These are phyloP conservation scores for Drosophila oshimai DNA, from an alignment of 1,140 invertebrate species.

Conservation along the genomic window DNA sequence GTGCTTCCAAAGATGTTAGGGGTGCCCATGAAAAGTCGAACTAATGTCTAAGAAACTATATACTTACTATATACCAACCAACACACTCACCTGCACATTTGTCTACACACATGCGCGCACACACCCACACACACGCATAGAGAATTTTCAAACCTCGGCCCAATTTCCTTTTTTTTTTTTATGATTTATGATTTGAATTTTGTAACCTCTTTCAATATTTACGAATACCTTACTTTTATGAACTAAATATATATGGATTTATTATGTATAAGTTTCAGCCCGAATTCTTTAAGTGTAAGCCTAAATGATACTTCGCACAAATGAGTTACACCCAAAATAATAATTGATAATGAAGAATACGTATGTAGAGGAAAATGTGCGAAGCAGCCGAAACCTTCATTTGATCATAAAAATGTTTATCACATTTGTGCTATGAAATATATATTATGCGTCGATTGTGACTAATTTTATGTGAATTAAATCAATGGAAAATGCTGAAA, in stretches of 20 bases:
- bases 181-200: constrained; percentile 50
- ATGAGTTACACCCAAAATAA: constrained; percentile 78
- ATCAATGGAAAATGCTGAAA: not conserved
- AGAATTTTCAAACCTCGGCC: constrained; percentile 78
- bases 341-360: constrained; percentile 8
- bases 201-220: constrained; percentile 25
- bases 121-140: constrained; percentile 24
- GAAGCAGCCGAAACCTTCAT: constrained; percentile 14
- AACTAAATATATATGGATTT: constrained; percentile 36
- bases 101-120: constrained; percentile 36
- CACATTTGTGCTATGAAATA: constrained; percentile 53
- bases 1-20: constrained; percentile 77
- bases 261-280: constrained; percentile 58
- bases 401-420: constrained; percentile 38
- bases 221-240: constrained; percentile 41
- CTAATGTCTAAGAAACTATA: constrained; percentile 30
- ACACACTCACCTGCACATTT: constrained; percentile 40
- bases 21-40: constrained; percentile 52
- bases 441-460: constrained; percentile 61
- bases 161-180: constrained; percentile 82
- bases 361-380: constrained; percentile 17
- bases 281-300: constrained; percentile 24
- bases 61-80: constrained; percentile 20
- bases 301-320: constrained; percentile 56
- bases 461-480: constrained; percentile 67